A percentile compares a stretch with the other conserved stretches of the same genome.
phyloP scores from a whole-genome alignment of 2,797 vertebrate genomes.

The Onychomys torridus region DNA sequence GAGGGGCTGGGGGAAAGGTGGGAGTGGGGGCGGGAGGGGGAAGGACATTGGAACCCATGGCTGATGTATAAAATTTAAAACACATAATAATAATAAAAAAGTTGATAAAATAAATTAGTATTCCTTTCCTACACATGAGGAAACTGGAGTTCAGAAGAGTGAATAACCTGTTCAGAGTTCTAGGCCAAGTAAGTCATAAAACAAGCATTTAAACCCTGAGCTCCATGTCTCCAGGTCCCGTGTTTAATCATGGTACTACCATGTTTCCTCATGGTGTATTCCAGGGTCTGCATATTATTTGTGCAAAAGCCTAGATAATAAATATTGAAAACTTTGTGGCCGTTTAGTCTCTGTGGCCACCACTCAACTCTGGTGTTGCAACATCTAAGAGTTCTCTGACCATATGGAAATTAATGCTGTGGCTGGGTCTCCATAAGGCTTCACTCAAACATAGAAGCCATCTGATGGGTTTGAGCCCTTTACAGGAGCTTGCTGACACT shows the following conservation, averaged over 20 bases:
- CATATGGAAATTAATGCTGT: not conserved
- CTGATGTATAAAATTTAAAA: too few species aligned
- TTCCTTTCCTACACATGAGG: constrained; percentile 5
- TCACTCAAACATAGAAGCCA: constrained; percentile 65
- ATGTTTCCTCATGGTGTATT: not conserved
- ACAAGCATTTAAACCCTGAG: not conserved
- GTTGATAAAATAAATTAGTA: not conserved
- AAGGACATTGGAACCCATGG: too few species aligned
- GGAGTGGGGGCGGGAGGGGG: too few species aligned
- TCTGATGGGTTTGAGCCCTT: not conserved
- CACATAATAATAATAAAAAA: too few species aligned
- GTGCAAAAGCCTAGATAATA: not conserved
- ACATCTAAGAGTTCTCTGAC: not conserved
- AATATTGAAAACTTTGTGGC: constrained; percentile 1
- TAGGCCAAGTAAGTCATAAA: constrained; percentile 14
- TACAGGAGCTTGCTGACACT: not conserved
- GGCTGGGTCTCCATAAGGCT: constrained; percentile 45
- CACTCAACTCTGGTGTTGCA: not conserved
- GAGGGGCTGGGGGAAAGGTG: too few species aligned
- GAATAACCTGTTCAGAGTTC: constrained; percentile 14
- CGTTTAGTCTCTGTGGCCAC: not conserved
- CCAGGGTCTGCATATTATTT: not conserved
- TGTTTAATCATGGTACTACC: not conserved
- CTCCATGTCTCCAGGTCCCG: not conserved
- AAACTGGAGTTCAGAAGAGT: constrained; percentile 26